Base-by-base conservation (phyloP, 2,888 invertebrate species). In the Habroteleia sp. region DNA sequence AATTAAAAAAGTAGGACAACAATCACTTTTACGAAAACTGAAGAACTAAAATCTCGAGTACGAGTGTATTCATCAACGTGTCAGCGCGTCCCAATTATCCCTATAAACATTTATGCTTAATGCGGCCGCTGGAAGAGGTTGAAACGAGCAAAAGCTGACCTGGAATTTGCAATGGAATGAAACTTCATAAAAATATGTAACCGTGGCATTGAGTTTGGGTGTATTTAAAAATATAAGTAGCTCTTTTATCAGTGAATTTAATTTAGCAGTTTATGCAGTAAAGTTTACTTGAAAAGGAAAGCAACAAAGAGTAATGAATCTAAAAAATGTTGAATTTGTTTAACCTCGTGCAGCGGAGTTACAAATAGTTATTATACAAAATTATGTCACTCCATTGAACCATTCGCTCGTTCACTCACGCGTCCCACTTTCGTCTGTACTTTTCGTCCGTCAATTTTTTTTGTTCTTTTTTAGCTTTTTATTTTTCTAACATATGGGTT, bases 281-380 rank as follows among this genome's bases (percentile, higher is more conserved):
- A 33, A 33, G n/a, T 29, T 13, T 16, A 13, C 2, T 35, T 23
- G 20, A 25, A 63, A 63, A 11, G 52, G n/a, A 25, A 14, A 23
- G 27, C 29, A 35, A 54, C n/a, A n/a, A n/a, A n/a, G n/a, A n/a
- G n/a, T n/a, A n/a, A n/a, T n/a, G n/a, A n/a, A n/a, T n/a, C n/a
- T n/a, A n/a, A n/a, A n/a, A n/a, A n/a, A n/a, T n/a, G n/a, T n/a
- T n/a, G n/a, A n/a, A n/a, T n/a, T n/a, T n/a, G n/a, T n/a, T n/a
- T n/a, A 37, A 17, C 41, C 60, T 58, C 37, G 13, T 27, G 3
- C 60, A 50, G 25, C 37, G 29, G 25, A 58, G 11, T 31, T 16
- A 44, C 60, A 29, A 52, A 69, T 69, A 50, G 42, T 52, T 58
- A 52, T 69, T 62, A 62, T 71, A 71, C 50, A 71, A 71, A 71